These are phyloP conservation scores for Melinaea marsaeus DNA, from an alignment of 2,888 invertebrate genomes.

Conservation along the genomic window DNA sequence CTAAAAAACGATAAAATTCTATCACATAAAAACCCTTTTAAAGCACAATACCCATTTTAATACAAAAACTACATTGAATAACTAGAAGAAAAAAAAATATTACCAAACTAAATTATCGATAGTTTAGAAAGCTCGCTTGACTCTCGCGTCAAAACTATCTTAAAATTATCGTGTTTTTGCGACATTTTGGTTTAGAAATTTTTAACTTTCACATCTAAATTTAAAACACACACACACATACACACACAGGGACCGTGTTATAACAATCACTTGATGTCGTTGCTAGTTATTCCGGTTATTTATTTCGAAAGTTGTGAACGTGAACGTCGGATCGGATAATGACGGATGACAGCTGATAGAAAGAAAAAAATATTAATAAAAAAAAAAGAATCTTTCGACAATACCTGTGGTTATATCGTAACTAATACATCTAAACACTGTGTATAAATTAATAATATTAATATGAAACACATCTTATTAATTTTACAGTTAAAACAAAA, in stretches of 20 bases:
- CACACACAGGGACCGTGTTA: constrained; percentile 17
- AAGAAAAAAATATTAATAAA: constrained; percentile 34
- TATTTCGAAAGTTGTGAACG: constrained; percentile 58
- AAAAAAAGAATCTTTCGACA: neutral
- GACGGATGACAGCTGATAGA: constrained; percentile 41
- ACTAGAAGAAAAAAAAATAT: constrained; percentile 3
- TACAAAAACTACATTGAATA: constrained; percentile 2
- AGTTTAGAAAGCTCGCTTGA: constrained; percentile 27
- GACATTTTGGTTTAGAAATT: constrained; percentile 18
- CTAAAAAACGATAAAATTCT: neutral
- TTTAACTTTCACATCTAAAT: constrained; percentile 46
- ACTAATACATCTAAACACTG: neutral
- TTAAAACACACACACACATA: constrained; percentile 29
- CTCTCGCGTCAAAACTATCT: constrained; percentile 25
- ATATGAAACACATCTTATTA: constrained; percentile 10
- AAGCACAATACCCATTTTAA: no score
- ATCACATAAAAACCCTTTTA: no score
- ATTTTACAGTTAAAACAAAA: constrained; percentile 37
- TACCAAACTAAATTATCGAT: constrained; percentile 2
- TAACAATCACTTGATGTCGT: constrained; percentile 31
- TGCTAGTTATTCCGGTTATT: constrained; percentile 51
- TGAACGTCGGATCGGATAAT: constrained; percentile 42
- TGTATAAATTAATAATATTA: no score
- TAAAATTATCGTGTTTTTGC: constrained; percentile 28
- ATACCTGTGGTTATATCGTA: constrained; percentile 15